Percentiles rank a stretch among this genome's conserved stretches.
These are phyloP conservation scores for Rhinogobio ventralis DNA, from an alignment of 2,797 vertebrate species.

Conservation along the genomic window DNA sequence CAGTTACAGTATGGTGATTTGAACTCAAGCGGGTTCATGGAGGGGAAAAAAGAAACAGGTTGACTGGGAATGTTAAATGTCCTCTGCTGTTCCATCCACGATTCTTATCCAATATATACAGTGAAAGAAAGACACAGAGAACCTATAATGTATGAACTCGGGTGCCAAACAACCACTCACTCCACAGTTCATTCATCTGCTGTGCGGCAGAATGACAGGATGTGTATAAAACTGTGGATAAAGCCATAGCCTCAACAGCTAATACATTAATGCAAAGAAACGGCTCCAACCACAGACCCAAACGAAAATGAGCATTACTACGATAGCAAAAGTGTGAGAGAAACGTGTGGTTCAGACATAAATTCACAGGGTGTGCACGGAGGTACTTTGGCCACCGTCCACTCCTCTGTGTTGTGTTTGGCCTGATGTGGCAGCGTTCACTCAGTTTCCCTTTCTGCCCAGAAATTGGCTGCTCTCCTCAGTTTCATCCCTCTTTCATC, in stretches of 20 bases:
- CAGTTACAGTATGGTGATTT: constrained; percentile 17
- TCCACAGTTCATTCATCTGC: constrained; percentile 50
- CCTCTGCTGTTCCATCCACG: constrained; percentile 41
- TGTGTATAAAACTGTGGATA: constrained; percentile 41
- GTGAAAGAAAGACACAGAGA: constrained; percentile 31
- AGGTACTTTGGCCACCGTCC: constrained; percentile 48
- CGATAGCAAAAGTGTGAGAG: constrained; percentile 25
- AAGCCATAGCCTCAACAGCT: constrained; percentile 48
- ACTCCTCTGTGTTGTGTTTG: constrained; percentile 56
- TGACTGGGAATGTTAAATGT: constrained; percentile 44
- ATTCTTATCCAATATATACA: constrained; percentile 51
- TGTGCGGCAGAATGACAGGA: constrained; percentile 34
- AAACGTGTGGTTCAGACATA: constrained; percentile 41
- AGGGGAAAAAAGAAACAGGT: constrained; percentile 14
- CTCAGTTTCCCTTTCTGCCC: constrained; percentile 39
- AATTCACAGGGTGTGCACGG: constrained; percentile 52
- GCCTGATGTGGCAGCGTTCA: constrained; percentile 42
- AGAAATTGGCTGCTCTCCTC: constrained; percentile 44
- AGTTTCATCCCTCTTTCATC: constrained; percentile 60
- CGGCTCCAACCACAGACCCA: constrained; percentile 37
- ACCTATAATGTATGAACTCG: constrained; percentile 4
- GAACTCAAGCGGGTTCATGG: constrained; percentile 37
- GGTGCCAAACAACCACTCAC: constrained; percentile 49
- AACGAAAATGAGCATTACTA: constrained; percentile 38
- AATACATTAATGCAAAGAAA: constrained; percentile 55